phyloP scores from a whole-genome alignment of 1,140 invertebrate genomes.

The Oryctes rhinoceros region DNA sequence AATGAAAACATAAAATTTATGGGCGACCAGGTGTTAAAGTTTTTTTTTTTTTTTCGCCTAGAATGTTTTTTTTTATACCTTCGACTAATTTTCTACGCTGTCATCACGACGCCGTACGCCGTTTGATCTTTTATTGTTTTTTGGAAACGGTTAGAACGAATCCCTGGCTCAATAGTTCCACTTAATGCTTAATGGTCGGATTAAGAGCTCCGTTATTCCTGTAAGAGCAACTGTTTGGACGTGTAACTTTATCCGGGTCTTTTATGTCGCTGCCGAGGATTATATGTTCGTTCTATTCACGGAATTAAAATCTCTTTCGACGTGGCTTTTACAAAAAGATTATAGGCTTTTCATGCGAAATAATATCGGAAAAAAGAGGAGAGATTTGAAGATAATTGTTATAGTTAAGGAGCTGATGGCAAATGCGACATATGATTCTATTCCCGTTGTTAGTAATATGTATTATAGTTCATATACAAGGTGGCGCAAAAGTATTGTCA shows the following conservation, averaged over 20 bases:
- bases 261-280: neutral
- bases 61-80: neutral
- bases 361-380: no score
- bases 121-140: neutral
- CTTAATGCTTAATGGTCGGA: neutral
- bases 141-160: slow-evolving; percentile 2
- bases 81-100: neutral
- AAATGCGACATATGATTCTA: no score
- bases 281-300: neutral
- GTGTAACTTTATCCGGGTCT: neutral
- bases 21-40: neutral
- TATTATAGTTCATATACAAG: no score
- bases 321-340: no score
- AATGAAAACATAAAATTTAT: slow-evolving; percentile 6
- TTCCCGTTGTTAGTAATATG: no score
- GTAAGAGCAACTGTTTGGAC: slow-evolving; percentile 17
- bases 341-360: no score
- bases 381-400: no score
- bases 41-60: neutral
- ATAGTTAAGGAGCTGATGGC: no score
- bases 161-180: neutral
- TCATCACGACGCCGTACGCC: neutral
- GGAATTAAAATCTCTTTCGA: neutral
- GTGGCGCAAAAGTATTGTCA: no score
- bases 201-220: slow-evolving; percentile 9